These are phyloP conservation scores for Petrocephalus schoutedeni DNA, from an alignment of 2,797 vertebrate species.

Conservation along the genomic window DNA sequence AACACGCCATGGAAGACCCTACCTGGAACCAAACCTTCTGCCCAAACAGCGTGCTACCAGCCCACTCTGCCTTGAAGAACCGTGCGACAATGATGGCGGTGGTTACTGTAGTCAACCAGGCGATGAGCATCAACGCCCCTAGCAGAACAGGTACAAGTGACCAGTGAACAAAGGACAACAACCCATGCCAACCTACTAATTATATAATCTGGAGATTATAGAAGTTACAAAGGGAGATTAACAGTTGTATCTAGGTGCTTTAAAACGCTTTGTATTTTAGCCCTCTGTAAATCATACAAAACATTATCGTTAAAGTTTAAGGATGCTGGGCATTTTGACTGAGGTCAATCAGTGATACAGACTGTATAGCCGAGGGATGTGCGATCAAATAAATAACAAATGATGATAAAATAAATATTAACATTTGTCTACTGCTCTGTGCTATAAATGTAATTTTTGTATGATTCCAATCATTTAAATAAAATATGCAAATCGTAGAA, in stretches of 20 bases:
- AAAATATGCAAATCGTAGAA: too few species aligned
- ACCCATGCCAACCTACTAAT: neutral
- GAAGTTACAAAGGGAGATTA: neutral
- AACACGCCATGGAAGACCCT: constrained; percentile 15
- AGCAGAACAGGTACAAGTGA: neutral
- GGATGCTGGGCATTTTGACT: neutral
- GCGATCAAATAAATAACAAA: too few species aligned
- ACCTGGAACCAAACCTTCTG: constrained; percentile 83
- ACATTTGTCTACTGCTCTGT: too few species aligned
- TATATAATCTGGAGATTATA: neutral
- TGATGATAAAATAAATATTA: too few species aligned
- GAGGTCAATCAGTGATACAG: neutral
- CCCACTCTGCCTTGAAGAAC: constrained; percentile 79
- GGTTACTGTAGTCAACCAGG: constrained; percentile 73
- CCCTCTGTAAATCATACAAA: neutral
- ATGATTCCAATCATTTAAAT: too few species aligned
- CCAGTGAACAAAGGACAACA: neutral
- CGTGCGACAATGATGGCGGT: constrained; percentile 71
- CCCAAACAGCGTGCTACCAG: constrained; percentile 61
- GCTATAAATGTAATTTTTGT: too few species aligned
- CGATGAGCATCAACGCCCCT: constrained; percentile 76
- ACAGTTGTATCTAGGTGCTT: neutral
- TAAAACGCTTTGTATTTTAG: neutral
- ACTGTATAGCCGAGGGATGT: constrained; percentile 14
- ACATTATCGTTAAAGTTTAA: neutral